These are phyloP conservation scores for Seriola aureovittata DNA, from an alignment of 2,113 vertebrate species.

Conservation along the genomic window DNA sequence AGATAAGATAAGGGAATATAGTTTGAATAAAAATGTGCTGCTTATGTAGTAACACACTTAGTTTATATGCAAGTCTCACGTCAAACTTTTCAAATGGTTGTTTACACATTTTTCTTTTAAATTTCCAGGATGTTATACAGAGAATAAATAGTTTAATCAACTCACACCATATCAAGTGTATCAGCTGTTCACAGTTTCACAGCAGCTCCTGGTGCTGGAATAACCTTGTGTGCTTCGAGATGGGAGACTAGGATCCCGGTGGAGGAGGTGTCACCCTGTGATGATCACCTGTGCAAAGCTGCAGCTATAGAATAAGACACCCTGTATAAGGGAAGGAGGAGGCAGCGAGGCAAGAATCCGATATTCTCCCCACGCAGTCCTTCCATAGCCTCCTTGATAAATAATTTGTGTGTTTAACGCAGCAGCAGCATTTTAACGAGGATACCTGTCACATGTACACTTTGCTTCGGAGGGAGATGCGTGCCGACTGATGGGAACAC, in stretches of 20 bases:
- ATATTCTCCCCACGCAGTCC: conserved; percentile 75
- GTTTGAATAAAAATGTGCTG: conserved; percentile 33
- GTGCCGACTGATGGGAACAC: conserved; percentile 43
- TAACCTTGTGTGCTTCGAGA: conserved; percentile 48
- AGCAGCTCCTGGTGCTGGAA: conserved; percentile 37
- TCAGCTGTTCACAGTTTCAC: conserved; percentile 55
- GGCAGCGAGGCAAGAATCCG: conserved; percentile 61
- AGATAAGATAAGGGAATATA: conserved; percentile 56
- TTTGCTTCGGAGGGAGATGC: conserved; percentile 41
- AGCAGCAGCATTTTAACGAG: conserved; percentile 78
- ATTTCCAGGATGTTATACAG: conserved; percentile 40
- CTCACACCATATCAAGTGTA: conserved; percentile 30
- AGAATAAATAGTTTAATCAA: conserved; percentile 36
- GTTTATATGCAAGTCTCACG: background rate
- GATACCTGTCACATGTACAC: conserved; percentile 73
- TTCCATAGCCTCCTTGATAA: conserved; percentile 75
- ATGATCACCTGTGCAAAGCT: conserved; percentile 49
- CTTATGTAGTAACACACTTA: background rate
- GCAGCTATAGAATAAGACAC: conserved; percentile 54
- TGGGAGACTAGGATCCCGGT: conserved; percentile 23
- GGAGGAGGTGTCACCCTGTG: conserved; percentile 47
- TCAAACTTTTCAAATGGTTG: conserved; percentile 51
- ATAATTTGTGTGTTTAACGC: conserved; percentile 81
- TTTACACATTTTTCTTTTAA: conserved; percentile 28
- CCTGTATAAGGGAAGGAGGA: conserved; percentile 14